Percentiles rank a stretch among this genome's conserved stretches.
Evolutionary conservation across 1,140 invertebrate species (phyloP).

Genomic region (Cotesia chilonis): DNA sequence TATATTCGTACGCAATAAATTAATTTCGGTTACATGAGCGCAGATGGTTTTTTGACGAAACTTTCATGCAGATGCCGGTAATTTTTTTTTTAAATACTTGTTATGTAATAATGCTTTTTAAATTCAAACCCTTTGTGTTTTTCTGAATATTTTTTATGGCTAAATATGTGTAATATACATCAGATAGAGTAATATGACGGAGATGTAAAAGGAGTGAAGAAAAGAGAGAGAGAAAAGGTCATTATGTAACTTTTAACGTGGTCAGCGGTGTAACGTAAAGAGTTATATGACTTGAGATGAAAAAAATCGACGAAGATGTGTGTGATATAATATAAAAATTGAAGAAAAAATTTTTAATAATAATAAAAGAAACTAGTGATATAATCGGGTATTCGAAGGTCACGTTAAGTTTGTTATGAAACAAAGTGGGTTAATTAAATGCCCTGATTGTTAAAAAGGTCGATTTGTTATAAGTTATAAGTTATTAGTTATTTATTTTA

Average conservation of each 20-base stretch:
- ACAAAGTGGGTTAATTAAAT: conserved; percentile 25
- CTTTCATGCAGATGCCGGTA: background rate
- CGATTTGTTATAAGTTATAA: conserved; percentile 1
- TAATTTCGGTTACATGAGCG: too few relatives aligned
- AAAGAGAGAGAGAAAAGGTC: background rate
- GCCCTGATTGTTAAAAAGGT: conserved; percentile 22
- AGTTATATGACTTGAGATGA: conserved; percentile 25
- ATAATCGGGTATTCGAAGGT: conserved; percentile 31
- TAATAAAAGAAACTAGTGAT: conserved; percentile 31
- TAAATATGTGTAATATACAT: background rate
- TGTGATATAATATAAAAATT: background rate
- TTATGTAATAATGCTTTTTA: background rate
- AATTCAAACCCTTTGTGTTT: conserved; percentile 14
- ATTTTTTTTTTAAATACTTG: background rate
- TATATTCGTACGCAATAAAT: background rate
- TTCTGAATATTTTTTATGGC: background rate
- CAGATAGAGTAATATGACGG: too few relatives aligned
- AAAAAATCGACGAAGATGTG: too few relatives aligned
- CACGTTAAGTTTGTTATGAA: conserved; percentile 30
- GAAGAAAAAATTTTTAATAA: conserved; percentile 33
- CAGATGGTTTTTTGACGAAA: too few relatives aligned
- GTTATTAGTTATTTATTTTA: background rate
- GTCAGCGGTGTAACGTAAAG: conserved; percentile 7
- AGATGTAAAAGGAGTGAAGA: background rate
- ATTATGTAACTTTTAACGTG: conserved; percentile 19